Base-by-base conservation (phyloP, 2,797 vertebrate species). In the Arremon aurantiirostris region DNA sequence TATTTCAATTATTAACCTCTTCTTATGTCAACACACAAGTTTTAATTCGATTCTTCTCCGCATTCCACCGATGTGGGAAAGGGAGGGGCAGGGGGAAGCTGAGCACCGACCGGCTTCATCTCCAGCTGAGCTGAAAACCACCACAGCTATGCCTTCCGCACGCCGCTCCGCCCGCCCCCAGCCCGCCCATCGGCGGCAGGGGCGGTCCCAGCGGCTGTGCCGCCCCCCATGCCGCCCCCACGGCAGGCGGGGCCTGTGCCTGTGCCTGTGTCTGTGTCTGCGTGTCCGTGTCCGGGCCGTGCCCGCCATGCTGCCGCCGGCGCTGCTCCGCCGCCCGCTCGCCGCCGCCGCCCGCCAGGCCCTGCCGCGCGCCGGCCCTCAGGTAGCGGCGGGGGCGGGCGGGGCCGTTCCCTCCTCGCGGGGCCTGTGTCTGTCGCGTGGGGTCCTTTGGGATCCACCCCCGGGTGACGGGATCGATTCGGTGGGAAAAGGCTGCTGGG, bases 101-200 rank as follows among this genome's bases (percentile, higher is more conserved):
- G 9, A 49, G 14, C 34, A 7, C 4, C 6, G 7, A 4, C 34
- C 23, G 1, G 2, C 23, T 23, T 7, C 12, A 2, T 1, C 9
- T 27, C 42, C 19, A 23, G 14, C 52, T 2, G 41, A 32, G 7
- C 1, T 7, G 10, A 10, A 32, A 35, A 26, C 41, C 17, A 21
- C 50, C 15, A 2, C 21, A 35, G 12, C 37, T 2, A 1, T 0
- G 3, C 32, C 46, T 34, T 8, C 35, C 12, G 10, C 55, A 16
- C 10, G 22, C 22, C 2, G n/a, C 22, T 34, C 55, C 14, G 22
- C 1, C 56, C 35, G 4, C 5, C 3, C 27, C 19, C 4, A 3
- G 8, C 1, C 41, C n/a, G 6, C 12, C 11, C 17, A 3, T 13
- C 23, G 14, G 12, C 11, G 1, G 13, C 34, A 3, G 4, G 15